Percentiles rank a stretch among this genome's conserved stretches.
Evolutionary conservation across 2,113 vertebrate genomes (phyloP).

Genomic region (Nicator chloris): DNA sequence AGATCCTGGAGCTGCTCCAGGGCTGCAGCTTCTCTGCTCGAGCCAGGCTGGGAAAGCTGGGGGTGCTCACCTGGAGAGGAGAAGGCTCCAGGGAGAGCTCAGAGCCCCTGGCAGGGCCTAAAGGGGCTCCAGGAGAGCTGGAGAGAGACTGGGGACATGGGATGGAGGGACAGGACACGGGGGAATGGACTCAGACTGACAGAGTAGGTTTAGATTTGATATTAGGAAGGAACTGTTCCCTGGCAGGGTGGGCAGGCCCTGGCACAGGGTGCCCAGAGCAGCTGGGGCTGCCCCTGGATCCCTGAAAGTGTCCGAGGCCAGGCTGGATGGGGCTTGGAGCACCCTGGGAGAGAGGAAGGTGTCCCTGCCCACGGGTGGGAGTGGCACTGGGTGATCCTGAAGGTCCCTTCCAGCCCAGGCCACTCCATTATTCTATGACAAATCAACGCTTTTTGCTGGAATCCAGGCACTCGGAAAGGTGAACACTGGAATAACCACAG

Average conservation of each 20-base stretch:
- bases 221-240: background rate
- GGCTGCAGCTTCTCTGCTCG: background rate
- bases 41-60: background rate
- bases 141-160: background rate
- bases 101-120: background rate
- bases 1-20: accelerated
- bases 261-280: background rate
- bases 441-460: background rate
- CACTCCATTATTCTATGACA: background rate
- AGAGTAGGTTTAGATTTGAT: background rate
- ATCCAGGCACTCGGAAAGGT: background rate
- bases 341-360: accelerated
- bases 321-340: background rate
- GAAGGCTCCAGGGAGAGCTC: background rate
- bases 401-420: background rate
- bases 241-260: accelerated
- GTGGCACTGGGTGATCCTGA: background rate
- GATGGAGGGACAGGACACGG: accelerated
- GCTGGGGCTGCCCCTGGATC: background rate
- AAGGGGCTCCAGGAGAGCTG: background rate
- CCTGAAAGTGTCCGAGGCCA: background rate
- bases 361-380: background rate
- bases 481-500: background rate
- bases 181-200: background rate
- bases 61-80: background rate